Conservation (phyloP, 2,113 vertebrate genomes). For the Alligator mississippiensis region DNA sequence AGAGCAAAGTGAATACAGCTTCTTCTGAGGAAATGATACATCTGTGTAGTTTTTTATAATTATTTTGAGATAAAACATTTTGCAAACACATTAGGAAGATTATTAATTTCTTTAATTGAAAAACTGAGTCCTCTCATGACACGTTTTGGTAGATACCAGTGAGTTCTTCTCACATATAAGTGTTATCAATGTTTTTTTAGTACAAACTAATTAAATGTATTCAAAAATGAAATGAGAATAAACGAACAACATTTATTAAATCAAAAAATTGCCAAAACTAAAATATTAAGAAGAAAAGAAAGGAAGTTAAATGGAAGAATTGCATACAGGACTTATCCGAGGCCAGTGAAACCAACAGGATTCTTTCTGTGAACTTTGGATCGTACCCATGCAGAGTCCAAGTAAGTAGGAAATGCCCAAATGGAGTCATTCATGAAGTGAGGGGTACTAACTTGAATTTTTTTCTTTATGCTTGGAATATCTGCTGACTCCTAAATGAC, state of each 20-base stretch:
- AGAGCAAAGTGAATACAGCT: not conserved
- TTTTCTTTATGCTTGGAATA: not conserved
- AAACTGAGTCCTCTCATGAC: not conserved
- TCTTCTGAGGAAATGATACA: not conserved
- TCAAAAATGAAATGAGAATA: not conserved
- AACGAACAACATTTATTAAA: not conserved
- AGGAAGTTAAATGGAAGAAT: not conserved
- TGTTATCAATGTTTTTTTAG: not conserved
- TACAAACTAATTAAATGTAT: not conserved
- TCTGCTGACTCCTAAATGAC: not conserved
- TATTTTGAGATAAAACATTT: slow-evolving; percentile 10
- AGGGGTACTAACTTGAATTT: not conserved
- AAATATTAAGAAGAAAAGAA: not conserved
- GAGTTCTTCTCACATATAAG: not conserved
- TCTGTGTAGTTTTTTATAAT: not conserved
- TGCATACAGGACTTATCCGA: not conserved
- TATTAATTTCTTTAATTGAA: slow-evolving; percentile 2
- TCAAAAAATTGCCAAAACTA: rapidly evolving
- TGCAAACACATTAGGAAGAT: not conserved
- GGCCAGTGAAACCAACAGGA: not conserved
- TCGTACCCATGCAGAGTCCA: not conserved
- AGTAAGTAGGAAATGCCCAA: not conserved
- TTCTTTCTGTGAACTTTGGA: not conserved
- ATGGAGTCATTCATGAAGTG: not conserved
- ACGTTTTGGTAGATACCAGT: not conserved